A percentile compares a stretch with the other conserved stretches of the same genome.
These are phyloP conservation scores for Falco novaeseelandiae DNA, from an alignment of 2,797 vertebrate genomes.

Conservation along the genomic window DNA sequence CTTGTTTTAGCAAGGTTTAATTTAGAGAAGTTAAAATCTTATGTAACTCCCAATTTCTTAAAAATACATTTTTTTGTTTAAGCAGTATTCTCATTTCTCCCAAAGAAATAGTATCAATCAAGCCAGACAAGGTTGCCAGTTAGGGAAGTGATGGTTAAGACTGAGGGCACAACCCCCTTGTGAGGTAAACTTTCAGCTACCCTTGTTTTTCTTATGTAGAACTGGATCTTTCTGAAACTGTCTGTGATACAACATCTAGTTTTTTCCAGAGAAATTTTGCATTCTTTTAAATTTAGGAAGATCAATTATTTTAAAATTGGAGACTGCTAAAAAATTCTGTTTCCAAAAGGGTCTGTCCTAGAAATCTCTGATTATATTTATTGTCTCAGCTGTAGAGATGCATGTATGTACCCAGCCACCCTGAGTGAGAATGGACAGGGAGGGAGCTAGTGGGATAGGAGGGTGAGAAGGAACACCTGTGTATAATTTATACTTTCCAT, in stretches of 20 bases:
- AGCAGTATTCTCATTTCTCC: not conserved
- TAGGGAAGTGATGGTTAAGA: not conserved
- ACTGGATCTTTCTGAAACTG: not conserved
- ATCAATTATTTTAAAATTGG: not conserved
- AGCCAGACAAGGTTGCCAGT: not conserved
- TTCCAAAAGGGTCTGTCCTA: not conserved
- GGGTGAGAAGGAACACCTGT: not conserved
- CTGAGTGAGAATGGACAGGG: not conserved
- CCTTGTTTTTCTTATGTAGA: not conserved
- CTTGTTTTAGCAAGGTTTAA: not conserved
- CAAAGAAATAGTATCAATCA: not conserved
- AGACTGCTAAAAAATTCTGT: not conserved
- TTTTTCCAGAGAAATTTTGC: not conserved
- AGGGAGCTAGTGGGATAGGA: not conserved
- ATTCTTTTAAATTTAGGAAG: not conserved
- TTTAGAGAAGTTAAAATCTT: not conserved
- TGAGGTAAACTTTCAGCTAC: not conserved
- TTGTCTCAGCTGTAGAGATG: not conserved
- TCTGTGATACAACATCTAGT: not conserved
- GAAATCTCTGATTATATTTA: not conserved
- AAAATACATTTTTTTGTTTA: not conserved
- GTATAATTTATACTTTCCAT: not conserved
- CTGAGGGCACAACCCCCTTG: not conserved
- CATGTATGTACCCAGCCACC: not conserved
- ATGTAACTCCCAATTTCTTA: not conserved